Percentiles rank a stretch among this genome's conserved stretches.
Evolutionary conservation across 2,113 vertebrate species (phyloP).

Genomic region (Panurus biarmicus): DNA sequence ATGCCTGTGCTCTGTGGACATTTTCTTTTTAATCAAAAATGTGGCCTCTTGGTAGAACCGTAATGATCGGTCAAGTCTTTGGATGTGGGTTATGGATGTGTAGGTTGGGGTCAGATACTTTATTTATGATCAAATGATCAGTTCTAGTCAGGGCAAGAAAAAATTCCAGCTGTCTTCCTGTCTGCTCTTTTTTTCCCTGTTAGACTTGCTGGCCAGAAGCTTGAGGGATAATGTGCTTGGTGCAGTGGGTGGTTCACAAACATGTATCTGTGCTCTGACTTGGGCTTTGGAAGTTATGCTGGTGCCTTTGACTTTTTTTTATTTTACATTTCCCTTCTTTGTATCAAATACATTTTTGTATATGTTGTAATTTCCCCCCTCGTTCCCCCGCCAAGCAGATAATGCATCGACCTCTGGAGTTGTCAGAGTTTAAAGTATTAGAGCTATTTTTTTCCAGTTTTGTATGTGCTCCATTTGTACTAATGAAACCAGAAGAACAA

Average conservation of each 20-base stretch:
- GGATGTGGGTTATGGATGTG: slow-evolving; percentile 52
- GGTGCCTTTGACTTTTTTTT: slow-evolving; percentile 47
- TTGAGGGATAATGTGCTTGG: slow-evolving; percentile 39
- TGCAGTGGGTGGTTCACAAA: slow-evolving; percentile 46
- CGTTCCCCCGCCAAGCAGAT: slow-evolving; percentile 20
- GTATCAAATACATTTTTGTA: slow-evolving; percentile 74
- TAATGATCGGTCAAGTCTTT: slow-evolving; percentile 39
- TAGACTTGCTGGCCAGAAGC: slow-evolving; percentile 51
- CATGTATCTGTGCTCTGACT: slow-evolving; percentile 46
- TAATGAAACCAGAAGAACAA: slow-evolving; percentile 52
- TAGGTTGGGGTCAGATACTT: slow-evolving; percentile 61
- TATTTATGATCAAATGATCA: slow-evolving; percentile 69
- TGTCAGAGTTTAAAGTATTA: slow-evolving; percentile 65
- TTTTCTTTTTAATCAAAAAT: slow-evolving; percentile 56
- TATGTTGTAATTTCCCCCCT: slow-evolving; percentile 68
- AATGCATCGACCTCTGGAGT: slow-evolving; percentile 59
- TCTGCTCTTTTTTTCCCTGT: neutral
- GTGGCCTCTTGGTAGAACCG: slow-evolving; percentile 54
- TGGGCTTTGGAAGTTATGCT: slow-evolving; percentile 53
- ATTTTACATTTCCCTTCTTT: slow-evolving; percentile 51
- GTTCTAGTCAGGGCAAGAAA: slow-evolving; percentile 62
- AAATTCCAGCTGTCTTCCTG: slow-evolving; percentile 47
- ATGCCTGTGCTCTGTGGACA: slow-evolving; percentile 57
- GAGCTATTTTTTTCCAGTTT: slow-evolving; percentile 44
- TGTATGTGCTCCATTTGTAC: slow-evolving; percentile 49